Evolutionary conservation across 2,797 vertebrate species (phyloP), one percentile per base, ranked within the genome.

Genomic region (Neoniphon sammara): DNA sequence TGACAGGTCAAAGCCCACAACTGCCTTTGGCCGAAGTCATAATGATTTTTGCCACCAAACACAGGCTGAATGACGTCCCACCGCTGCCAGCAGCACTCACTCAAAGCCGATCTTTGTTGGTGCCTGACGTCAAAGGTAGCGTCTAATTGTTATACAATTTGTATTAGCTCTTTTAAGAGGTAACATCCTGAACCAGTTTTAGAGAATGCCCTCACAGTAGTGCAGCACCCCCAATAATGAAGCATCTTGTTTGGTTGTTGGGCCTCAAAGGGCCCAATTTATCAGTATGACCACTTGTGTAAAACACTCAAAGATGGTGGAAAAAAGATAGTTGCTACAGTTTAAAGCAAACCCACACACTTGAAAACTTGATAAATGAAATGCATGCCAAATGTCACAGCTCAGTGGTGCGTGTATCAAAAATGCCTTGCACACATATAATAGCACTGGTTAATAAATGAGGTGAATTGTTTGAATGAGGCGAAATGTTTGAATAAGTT

Each of bases 31-130:
- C 80, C 44, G 57, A 74, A 57, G 36, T 4, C 2, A 0, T 83
- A 87, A 80, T 78, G 86, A 89, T 84, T 86, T 86, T 65, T 75
- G 20, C 55, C 57, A 67, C 23, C 61, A 70, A 75, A 53, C 20
- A 46, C 9, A 27, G 53, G 30, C 36, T 73, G 1, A 46, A 73
- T 81, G 75, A 82, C 66, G 39, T 86, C 84, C 81, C 34, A 11
- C 49, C 18, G 42, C 49, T 64, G 60, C n/a, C 54, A 72, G 54
- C 55, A 56, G 46, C 17, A 5, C 34, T 44, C 56, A 42, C 36
- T 67, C 50, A 73, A 52, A 61, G 10, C 25, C 10, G 5, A 10
- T 17, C 30, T 73, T 59, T 79, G 46, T 84, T 75, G 52, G 62
- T 30, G 4, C 75, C 61, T 83, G 73, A 55, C 36, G 23, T 85